Evolutionary conservation across 2,888 invertebrate genomes (phyloP).

Genomic region (Drosophila bunnanda): DNA sequence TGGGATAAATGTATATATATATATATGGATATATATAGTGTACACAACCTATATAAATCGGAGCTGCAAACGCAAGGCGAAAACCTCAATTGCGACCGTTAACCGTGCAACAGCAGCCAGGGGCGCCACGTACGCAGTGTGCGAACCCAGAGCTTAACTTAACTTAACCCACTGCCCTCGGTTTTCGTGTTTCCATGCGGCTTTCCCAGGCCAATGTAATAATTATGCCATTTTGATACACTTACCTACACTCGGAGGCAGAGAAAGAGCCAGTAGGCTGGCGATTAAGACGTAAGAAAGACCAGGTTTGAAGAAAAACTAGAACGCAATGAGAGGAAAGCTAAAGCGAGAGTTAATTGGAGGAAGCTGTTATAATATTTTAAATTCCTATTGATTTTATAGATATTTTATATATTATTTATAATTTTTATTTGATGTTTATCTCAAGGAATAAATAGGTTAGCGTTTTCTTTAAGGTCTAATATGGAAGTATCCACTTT

Average conservation of each 20-base stretch:
- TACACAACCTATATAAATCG: conserved; percentile 26
- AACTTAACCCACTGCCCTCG: conserved; percentile 72
- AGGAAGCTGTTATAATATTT: background rate
- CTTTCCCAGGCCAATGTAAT: conserved; percentile 33
- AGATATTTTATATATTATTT: background rate
- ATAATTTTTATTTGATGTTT: background rate
- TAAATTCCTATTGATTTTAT: too few species aligned
- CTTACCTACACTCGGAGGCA: background rate
- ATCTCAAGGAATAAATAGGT: background rate
- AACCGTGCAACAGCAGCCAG: conserved; percentile 31
- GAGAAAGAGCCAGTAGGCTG: background rate
- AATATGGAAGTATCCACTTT: background rate
- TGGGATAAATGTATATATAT: conserved; percentile 41
- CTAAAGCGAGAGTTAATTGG: background rate
- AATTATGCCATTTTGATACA: conserved; percentile 56
- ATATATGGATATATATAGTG: conserved; percentile 46
- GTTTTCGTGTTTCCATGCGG: conserved; percentile 33
- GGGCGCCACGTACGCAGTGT: conserved; percentile 39
- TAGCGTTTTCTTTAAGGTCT: background rate
- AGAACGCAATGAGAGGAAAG: background rate
- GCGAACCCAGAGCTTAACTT: conserved; percentile 43
- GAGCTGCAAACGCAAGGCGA: conserved; percentile 45
- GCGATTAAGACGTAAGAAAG: conserved; percentile 1
- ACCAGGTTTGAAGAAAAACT: background rate
- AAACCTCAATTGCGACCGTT: conserved; percentile 57